Conservation (phyloP, 37 sponge, comb jelly and placozoan genomes). For the Chondrosia reniformis region DNA sequence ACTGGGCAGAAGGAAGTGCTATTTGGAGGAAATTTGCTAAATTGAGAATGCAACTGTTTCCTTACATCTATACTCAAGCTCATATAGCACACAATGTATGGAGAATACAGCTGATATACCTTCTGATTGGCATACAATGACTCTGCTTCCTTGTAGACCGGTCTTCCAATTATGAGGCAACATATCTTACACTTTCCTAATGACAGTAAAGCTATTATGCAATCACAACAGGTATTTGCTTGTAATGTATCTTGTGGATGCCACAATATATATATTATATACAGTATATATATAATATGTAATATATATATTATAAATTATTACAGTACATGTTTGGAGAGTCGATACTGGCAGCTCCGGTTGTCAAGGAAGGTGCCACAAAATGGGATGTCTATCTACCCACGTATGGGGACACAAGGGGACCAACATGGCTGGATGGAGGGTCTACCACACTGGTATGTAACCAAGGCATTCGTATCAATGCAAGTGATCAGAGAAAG, state of each 20-base stretch:
- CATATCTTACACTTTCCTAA: slow-evolving; percentile 45
- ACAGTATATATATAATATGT: neutral
- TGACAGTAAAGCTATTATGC: slow-evolving; percentile 37
- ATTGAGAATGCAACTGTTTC: slow-evolving; percentile 55
- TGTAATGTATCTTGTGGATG: neutral
- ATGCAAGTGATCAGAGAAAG: neutral
- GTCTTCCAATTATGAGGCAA: slow-evolving; percentile 52
- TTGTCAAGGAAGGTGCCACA: slow-evolving; percentile 30
- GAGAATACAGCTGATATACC: neutral
- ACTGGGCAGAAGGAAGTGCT: slow-evolving; percentile 47
- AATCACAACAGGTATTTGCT: slow-evolving; percentile 37
- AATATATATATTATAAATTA: neutral
- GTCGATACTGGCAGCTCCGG: slow-evolving; percentile 45
- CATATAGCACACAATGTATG: slow-evolving; percentile 53
- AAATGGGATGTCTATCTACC: slow-evolving; percentile 47
- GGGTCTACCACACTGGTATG: slow-evolving; percentile 23
- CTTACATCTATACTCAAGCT: slow-evolving; percentile 64
- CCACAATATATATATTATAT: neutral
- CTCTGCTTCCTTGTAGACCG: slow-evolving; percentile 22
- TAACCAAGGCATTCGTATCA: neutral
- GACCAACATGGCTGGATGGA: slow-evolving; percentile 40
- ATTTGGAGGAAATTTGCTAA: slow-evolving; percentile 61
- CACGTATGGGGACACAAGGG: neutral
- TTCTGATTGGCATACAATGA: neutral
- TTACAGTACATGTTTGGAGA: slow-evolving; percentile 54